Base-by-base conservation (phyloP, 2,888 invertebrate genomes). In the Miltochrista miniata region DNA sequence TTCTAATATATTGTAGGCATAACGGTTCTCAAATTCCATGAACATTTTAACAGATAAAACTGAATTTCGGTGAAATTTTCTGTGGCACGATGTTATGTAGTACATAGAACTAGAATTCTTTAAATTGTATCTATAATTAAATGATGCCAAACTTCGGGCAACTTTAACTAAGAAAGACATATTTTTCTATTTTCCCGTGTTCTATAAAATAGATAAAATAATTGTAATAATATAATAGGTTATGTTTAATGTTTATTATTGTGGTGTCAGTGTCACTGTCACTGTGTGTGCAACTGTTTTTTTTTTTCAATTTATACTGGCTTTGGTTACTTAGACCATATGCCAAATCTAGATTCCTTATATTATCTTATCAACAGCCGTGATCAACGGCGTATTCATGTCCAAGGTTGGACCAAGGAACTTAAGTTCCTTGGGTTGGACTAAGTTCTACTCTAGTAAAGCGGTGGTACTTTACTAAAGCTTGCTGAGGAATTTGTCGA, bases 1-100 rank as follows among this genome's bases (percentile, higher is more conserved):
- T 69, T 77, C 70, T 78, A 93, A 79, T 45, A 92, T 65, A 51
- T 55, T 66, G 51, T 85, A 90, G 0, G 92, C 92, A 64, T 82
- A 82, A 54, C 55, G 68, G 61, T 89, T 92, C 75, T 93, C 93
- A 62, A 76, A 66, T 71, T 91, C 90, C 66, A 74, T 64, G 58
- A 56, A 85, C 79, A 87, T 81, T 83, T 83, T 85, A n/a, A 57
- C 45, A 61, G 56, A 61, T 41, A 80, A 56, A 35, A 34, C 69
- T 18, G 72, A 50, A 56, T 61, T 74, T 46, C 38, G 63, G 56
- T 82, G 75, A 43, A 87, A 51, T 56, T 57, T 54, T 66, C 73
- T 72, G 29, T 49, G 49, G 44, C 45, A 52, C 58, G 53, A 71
- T 58, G 54, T 62, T 48, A 64, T 37, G 30, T 51, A 51, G 59